A percentile compares a stretch with the other conserved stretches of the same genome.
phyloP scores from a whole-genome alignment of 1,140 invertebrate genomes.

The Cotesia typhae region DNA sequence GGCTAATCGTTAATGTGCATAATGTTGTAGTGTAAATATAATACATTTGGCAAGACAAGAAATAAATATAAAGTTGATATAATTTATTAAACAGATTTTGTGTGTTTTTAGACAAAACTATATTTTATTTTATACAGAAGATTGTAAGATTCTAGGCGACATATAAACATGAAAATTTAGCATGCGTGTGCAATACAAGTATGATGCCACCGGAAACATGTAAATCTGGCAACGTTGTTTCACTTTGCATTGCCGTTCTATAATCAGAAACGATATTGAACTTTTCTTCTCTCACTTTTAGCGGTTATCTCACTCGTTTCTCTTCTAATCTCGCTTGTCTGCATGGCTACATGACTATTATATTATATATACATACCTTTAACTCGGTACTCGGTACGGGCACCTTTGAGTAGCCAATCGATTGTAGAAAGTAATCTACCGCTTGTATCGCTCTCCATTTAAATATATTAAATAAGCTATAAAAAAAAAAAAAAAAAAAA shows the following conservation, averaged over 20 bases:
- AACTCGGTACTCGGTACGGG: too few relatives aligned
- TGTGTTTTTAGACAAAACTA: too few relatives aligned
- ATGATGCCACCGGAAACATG: slow-evolving; percentile 25
- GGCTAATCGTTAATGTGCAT: too few relatives aligned
- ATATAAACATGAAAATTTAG: slow-evolving; percentile 1
- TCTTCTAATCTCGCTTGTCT: background rate
- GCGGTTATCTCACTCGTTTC: background rate
- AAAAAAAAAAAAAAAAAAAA: too few relatives aligned
- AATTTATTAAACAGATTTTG: too few relatives aligned
- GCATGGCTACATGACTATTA: background rate
- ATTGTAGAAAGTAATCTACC: background rate
- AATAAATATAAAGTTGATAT: too few relatives aligned
- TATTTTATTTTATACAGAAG: too few relatives aligned
- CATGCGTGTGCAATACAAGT: background rate
- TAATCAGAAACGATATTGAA: slow-evolving; percentile 16
- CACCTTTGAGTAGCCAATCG: too few relatives aligned
- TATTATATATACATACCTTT: background rate
- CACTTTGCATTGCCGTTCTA: slow-evolving; percentile 21
- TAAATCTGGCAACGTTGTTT: slow-evolving; percentile 20
- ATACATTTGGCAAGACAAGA: too few relatives aligned
- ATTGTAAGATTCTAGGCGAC: background rate
- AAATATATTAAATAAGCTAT: background rate
- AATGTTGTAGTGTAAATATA: too few relatives aligned
- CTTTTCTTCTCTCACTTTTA: slow-evolving; percentile 15
- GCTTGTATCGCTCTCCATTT: background rate